Evolutionary conservation across 2,888 invertebrate genomes (phyloP).

Genomic region (Stegophylla sp.): DNA sequence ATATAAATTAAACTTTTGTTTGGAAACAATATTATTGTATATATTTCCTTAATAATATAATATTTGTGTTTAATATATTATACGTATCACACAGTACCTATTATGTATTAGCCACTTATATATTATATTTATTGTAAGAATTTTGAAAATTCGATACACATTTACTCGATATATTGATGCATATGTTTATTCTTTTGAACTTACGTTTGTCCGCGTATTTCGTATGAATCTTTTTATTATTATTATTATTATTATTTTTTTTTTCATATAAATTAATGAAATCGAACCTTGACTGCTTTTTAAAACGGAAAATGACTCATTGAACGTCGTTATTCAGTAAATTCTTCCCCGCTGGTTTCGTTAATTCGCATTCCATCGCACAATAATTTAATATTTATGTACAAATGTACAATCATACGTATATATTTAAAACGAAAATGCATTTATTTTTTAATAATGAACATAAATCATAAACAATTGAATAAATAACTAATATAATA

Average conservation of each 20-base stretch:
- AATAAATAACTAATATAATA: not conserved
- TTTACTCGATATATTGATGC: too few relatives aligned
- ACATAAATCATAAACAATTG: not conserved
- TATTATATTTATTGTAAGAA: too few relatives aligned
- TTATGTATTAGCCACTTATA: too few relatives aligned
- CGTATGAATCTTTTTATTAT: not conserved
- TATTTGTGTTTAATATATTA: too few relatives aligned
- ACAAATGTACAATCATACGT: too few relatives aligned
- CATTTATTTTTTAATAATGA: not conserved
- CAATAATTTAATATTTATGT: not conserved
- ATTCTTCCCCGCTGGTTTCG: not conserved
- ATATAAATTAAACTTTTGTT: too few relatives aligned
- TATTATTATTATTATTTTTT: too few relatives aligned
- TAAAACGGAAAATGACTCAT: conserved; percentile 19
- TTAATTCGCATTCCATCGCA: not conserved
- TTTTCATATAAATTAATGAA: not conserved
- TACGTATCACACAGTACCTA: too few relatives aligned
- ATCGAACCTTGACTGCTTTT: not conserved
- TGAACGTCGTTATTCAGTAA: not conserved
- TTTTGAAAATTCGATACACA: too few relatives aligned
- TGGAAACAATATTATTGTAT: too few relatives aligned
- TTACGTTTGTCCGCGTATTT: not conserved
- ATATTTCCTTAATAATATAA: too few relatives aligned
- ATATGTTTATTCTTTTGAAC: too few relatives aligned
- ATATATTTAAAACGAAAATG: not conserved